These are phyloP conservation scores for Henricia sp. DNA, from an alignment of 53 echinoderm and acorn worm species.

Conservation along the genomic window DNA sequence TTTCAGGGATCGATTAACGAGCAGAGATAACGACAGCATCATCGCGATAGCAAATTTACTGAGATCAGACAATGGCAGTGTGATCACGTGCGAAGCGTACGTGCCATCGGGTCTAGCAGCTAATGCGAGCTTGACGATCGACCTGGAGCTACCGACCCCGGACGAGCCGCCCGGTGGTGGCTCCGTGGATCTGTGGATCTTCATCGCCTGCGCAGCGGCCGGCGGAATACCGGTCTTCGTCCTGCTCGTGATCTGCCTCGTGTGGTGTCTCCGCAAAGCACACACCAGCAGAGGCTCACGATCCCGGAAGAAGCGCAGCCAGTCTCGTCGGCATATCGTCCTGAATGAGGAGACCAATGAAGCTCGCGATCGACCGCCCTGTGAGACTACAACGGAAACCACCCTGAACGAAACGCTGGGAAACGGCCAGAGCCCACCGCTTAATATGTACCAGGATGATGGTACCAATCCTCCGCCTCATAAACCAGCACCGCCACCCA, in stretches of 20 bases:
- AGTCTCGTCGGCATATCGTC: slow-evolving; percentile 46
- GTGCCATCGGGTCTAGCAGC: slow-evolving; percentile 21
- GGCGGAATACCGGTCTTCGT: slow-evolving; percentile 36
- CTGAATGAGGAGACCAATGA: slow-evolving; percentile 42
- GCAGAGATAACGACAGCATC: neutral
- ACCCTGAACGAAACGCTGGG: neutral
- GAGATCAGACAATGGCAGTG: slow-evolving; percentile 31
- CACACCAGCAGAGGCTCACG: neutral
- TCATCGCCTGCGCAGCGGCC: slow-evolving; percentile 41
- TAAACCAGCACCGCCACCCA: slow-evolving; percentile 36
- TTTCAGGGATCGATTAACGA: neutral
- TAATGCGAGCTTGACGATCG: slow-evolving; percentile 18
- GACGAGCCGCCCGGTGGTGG: neutral
- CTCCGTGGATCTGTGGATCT: slow-evolving; percentile 29
- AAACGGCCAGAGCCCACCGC: neutral
- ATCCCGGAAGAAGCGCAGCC: slow-evolving; percentile 49
- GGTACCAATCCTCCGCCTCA: slow-evolving; percentile 33
- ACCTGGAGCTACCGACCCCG: slow-evolving; percentile 7
- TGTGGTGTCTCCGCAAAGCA: slow-evolving; percentile 18
- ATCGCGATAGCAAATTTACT: neutral
- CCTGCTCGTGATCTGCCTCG: slow-evolving; percentile 20
- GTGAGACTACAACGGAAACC: neutral
- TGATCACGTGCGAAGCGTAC: slow-evolving; percentile 43
- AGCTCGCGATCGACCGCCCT: neutral
- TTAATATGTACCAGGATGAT: neutral